phyloP scores from a whole-genome alignment of 2,888 invertebrate species.

The Celastrina argiolus region DNA sequence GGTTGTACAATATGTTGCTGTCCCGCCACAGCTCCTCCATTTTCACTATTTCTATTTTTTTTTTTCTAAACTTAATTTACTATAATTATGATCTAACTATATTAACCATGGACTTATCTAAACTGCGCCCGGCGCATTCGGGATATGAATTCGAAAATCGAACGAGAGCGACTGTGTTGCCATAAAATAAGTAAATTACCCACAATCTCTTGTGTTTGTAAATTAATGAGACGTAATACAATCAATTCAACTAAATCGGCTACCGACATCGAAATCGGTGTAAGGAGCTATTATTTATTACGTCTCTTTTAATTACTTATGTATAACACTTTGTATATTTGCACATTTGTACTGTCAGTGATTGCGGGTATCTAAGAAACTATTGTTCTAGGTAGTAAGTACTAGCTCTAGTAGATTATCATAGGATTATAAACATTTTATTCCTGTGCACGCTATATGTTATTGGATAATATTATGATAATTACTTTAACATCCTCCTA shows the following conservation, averaged over 20 bases:
- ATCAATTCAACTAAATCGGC: no score
- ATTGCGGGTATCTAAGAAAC: neutral
- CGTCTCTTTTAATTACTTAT: neutral
- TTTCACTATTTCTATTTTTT: constrained; percentile 29
- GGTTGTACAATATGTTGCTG: constrained; percentile 58
- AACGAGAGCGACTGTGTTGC: neutral
- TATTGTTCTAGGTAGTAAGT: neutral
- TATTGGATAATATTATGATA: no score
- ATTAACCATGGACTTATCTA: constrained; percentile 11
- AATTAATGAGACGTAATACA: no score
- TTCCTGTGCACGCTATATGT: no score
- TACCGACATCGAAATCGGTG: no score
- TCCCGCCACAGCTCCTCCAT: constrained; percentile 61
- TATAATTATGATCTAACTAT: no score
- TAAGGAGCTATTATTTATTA: no score
- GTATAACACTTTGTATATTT: neutral
- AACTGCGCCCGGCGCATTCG: constrained; percentile 28
- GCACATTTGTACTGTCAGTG: neutral
- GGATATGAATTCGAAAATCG: constrained; percentile 25
- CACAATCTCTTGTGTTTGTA: no score
- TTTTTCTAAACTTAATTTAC: neutral
- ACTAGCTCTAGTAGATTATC: neutral
- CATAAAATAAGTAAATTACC: neutral
- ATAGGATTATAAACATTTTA: no score
- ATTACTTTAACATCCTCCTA: no score